Conservation (phyloP, 2,888 invertebrate genomes). For the Hemicrepidius hirtus region DNA sequence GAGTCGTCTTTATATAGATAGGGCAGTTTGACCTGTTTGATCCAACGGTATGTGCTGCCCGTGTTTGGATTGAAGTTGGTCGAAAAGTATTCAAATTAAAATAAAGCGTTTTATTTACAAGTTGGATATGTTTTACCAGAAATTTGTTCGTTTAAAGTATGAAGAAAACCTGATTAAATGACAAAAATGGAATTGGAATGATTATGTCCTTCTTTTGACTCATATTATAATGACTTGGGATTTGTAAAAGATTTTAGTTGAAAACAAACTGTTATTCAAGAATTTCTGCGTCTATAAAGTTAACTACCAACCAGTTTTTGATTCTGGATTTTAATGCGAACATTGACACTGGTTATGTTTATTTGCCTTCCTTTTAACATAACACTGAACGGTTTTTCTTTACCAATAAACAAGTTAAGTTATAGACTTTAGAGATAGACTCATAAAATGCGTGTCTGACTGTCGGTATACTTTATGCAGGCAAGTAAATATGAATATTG, state of each 20-base stretch:
- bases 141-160: too few species aligned
- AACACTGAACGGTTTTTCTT: constrained; percentile 31
- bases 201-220: too few species aligned
- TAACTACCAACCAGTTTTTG: constrained; percentile 30
- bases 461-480: too few species aligned
- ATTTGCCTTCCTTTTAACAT: background rate
- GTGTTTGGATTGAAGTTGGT: background rate
- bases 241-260: too few species aligned
- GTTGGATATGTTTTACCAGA: background rate
- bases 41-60: constrained; percentile 44
- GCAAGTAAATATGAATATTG: too few species aligned
- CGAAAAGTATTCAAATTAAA: background rate
- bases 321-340: constrained; percentile 19
- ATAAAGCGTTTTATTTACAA: background rate
- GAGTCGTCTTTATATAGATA: constrained; percentile 44
- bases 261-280: background rate
- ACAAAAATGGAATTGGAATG: too few species aligned
- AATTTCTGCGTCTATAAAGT: background rate
- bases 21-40: constrained; percentile 44
- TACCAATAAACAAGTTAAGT: too few species aligned
- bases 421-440: too few species aligned
- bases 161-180: too few species aligned
- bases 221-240: too few species aligned
- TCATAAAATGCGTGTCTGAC: too few species aligned
- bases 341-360: constrained; percentile 42